Evolutionary conservation across 2,797 vertebrate genomes (phyloP), one percentile per base, ranked within the genome.

Genomic region (Limnodromus scolopaceus): DNA sequence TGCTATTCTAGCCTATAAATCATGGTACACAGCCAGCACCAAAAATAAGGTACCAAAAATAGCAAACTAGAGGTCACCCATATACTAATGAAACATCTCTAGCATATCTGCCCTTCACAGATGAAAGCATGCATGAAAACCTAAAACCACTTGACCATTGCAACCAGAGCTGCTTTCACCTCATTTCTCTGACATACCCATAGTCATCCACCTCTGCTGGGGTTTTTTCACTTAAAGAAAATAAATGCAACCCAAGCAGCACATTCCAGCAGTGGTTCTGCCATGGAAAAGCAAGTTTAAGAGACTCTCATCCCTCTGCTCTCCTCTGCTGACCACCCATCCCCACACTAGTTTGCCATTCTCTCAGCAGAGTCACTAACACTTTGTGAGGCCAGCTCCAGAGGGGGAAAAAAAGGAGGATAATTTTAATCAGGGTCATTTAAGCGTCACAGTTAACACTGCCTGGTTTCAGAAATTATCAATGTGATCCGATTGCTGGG

Each of bases 51-150:
- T 27, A 55, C n/a, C 61, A 68, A 88, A 93, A 92, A 85, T 63
- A 84, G 92, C 70, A 57, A 80, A 34, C 36, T 11, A n/a, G 91
- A 92, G 85, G 85, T 94, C 96, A 95, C 72, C 25, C 58, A 58
- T 11, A 34, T 9, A 53, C 57, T 84, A 76, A 84, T 58, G 83
- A 63, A 94, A 63, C 39, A 27, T 58, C 66, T 95, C 46, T 3
- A 48, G 90, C 54, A 17, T 7, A 22, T 82, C 86, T 82, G 91
- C 72, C 91, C 85, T 93, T 82, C 85, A 76, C 92, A 93, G 83
- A 54, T 60, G 90, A 80, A 79, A 88, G 48, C 39, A 34, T 8
- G 32, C 79, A 66, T 1, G 15, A 76, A 79, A 88, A 79, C 19
- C 63, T 30, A 18, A 45, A 93, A 38, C 63, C 55, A 51, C 58